Evolutionary conservation across 2,888 invertebrate species (phyloP), one percentile per base, ranked within the genome.

Genomic region (Pantelozetes paolii): DNA sequence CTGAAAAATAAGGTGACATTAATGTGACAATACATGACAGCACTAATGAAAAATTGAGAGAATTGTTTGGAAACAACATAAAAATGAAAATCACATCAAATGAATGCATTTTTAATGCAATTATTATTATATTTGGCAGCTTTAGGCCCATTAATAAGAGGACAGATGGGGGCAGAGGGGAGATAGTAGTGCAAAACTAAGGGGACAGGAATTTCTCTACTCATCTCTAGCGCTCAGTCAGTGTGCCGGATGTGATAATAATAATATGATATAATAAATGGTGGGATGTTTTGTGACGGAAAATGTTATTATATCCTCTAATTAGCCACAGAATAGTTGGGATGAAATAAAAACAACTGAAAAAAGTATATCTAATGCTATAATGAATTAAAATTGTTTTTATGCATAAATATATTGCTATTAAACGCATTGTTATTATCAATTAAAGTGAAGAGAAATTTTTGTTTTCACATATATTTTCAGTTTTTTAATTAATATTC

Each of bases 231-330:
- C n/a, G n/a, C n/a, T n/a, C n/a, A n/a, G n/a, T n/a, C n/a, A n/a
- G n/a, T n/a, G n/a, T 36, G 32, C 67, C 67, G 67, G 67, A 67
- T 67, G 67, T 40, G 67, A 67, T 67, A 40, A 67, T 67, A 42
- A 67, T 57, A 57, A 57, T 57, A 26, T 26, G 36, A 40, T 67
- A 67, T 67, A 67, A 67, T 67, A 67, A 67, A 67, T 67, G 67
- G 67, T 67, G 67, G 67, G 67, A 67, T 67, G 67, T 36, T 40
- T 67, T 67, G 36, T 8, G 67, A 67, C 67, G 67, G 67, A 36
- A 67, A 67, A 67, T 23, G 40, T 36, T 67, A 67, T 67, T 40
- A 67, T 67, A 67, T 11, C 62, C 18, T 32, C 62, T 62, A 62
- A 62, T 62, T 62, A 62, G 62, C 62, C 62, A 59, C 59, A 28